These are phyloP conservation scores for Aphaenogaster floridana DNA, from an alignment of 1,140 invertebrate genomes.

Conservation along the genomic window DNA sequence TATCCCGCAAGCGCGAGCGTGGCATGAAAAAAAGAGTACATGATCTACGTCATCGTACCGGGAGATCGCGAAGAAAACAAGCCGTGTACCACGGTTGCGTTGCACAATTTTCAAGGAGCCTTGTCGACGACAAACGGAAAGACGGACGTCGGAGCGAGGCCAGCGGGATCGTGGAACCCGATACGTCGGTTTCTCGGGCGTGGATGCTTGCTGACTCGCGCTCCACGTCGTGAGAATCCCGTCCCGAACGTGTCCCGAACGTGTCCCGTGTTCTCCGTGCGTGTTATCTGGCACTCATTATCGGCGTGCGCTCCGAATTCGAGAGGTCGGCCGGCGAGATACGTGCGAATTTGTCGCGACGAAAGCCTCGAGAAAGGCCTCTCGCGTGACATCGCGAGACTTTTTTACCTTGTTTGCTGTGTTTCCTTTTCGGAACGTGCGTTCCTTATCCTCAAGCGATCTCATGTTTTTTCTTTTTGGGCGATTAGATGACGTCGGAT, in stretches of 20 bases:
- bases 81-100: constrained; percentile 45
- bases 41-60: constrained; percentile 62
- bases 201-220: constrained; percentile 55
- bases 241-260: constrained; percentile 62
- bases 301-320: constrained; percentile 31
- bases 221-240: constrained; percentile 68
- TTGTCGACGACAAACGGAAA: constrained; percentile 20
- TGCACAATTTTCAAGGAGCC: constrained; percentile 68
- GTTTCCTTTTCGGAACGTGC: neutral
- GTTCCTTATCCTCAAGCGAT: neutral
- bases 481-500: constrained; percentile 2
- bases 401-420: neutral
- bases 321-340: constrained; percentile 9
- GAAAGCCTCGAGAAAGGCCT: neutral
- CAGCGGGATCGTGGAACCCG: constrained; percentile 69
- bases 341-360: neutral
- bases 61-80: constrained; percentile 64
- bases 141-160: constrained; percentile 30
- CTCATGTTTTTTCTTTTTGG: neutral
- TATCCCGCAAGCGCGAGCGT: constrained; percentile 57
- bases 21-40: constrained; percentile 44
- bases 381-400: neutral
- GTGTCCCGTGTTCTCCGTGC: constrained; percentile 24
- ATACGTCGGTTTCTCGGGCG: constrained; percentile 73
- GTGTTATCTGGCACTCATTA: constrained; percentile 39